Evolutionary conservation across 2,113 vertebrate species (phyloP), one percentile per base, ranked within the genome.

Genomic region (Nanorana parkeri): DNA sequence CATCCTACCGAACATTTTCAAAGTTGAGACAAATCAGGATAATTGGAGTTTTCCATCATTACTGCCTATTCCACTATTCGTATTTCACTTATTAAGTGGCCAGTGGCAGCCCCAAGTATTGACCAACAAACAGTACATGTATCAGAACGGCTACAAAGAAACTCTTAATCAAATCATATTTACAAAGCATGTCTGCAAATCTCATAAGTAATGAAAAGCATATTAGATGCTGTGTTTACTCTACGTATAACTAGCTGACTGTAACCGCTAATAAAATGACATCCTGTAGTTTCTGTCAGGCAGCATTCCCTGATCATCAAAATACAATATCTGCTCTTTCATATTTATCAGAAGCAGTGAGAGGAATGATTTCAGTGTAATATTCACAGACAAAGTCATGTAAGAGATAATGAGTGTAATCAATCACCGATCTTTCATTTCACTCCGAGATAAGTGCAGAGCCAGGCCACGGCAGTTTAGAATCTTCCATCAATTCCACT

Each of bases 331-430:
- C 24, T 56, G 19, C 23, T 78, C 55, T 60, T 56, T 58, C 55
- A 61, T 75, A 61, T 21, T 36, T 66, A 51, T 58, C 55, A 58
- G 36, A 41, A 17, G 51, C 64, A 68, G 19, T 66, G 63, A 68
- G 17, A 80, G 32, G 52, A 51, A 47, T 36, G 64, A 80, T 69
- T 69, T 47, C 51, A 69, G 26, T 71, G 36, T 60, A 60, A 69
- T 69, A 61, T 61, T 79, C 51, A 69, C 23, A 71, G 54, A 80
- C 29, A 79, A 68, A 68, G 23, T 32, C 13, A 36, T 80, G 65
- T 80, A 63, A 36, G 11, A 55, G 16, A 68, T 69, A 80, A 80
- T 71, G 54, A 71, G 55, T 41, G 68, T 52, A 80, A 80, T 71
- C 67, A 80, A 69, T 80, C 64, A 78, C 17, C 23, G 19, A 68